Evolutionary conservation across 2,888 invertebrate genomes (phyloP).

Genomic region (Cistogaster globosa): DNA sequence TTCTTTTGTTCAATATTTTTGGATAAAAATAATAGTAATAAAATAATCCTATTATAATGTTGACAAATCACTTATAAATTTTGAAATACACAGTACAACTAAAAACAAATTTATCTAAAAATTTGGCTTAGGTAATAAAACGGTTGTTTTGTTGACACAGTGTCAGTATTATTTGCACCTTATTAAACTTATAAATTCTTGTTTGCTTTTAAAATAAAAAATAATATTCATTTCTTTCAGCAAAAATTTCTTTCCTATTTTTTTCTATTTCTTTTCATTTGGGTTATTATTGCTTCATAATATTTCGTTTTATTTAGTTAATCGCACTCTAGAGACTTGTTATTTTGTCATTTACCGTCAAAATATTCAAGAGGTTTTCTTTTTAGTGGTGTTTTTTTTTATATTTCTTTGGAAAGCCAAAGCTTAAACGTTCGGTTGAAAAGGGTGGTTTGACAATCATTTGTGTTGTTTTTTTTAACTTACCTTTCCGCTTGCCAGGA

Average conservation of each 20-base stretch:
- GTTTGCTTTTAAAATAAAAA: neutral
- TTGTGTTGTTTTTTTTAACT: slow-evolving; percentile 53
- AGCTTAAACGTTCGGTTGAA: slow-evolving; percentile 39
- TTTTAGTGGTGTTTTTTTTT: neutral
- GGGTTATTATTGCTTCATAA: slow-evolving; percentile 56
- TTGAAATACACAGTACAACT: neutral
- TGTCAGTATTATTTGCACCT: slow-evolving; percentile 65
- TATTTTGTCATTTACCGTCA: slow-evolving; percentile 62
- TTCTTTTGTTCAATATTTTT: too few relatives aligned
- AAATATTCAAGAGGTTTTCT: slow-evolving; percentile 15
- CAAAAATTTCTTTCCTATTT: slow-evolving; percentile 8
- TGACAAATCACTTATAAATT: neutral
- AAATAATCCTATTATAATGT: too few relatives aligned
- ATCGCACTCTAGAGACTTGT: slow-evolving; percentile 66
- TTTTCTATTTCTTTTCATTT: slow-evolving; percentile 20
- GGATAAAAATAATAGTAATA: too few relatives aligned
- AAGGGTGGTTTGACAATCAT: neutral
- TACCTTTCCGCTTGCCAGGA: slow-evolving; percentile 83
- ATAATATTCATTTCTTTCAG: neutral
- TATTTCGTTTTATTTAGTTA: slow-evolving; percentile 67
- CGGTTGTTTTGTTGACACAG: slow-evolving; percentile 31
- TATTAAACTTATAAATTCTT: slow-evolving; percentile 52
- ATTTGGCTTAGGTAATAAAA: neutral
- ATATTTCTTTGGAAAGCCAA: slow-evolving; percentile 17
- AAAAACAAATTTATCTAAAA: slow-evolving; percentile 3